A percentile compares a stretch with the other conserved stretches of the same genome.
Conservation (phyloP, 2,888 invertebrate species). For the Drosophila longiperda region DNA sequence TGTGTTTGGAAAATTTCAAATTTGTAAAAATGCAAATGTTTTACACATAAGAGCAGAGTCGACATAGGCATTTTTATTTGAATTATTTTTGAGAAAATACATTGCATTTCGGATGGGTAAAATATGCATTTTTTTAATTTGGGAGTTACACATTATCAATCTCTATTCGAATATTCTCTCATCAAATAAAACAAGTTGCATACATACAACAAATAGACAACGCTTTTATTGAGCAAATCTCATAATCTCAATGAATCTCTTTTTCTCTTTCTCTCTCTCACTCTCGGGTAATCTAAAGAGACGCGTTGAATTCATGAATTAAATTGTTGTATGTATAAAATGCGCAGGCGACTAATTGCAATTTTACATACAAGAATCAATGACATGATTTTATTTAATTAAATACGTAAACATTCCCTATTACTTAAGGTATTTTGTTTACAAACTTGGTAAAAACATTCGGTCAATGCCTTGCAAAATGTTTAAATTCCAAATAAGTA, state of each 20-base stretch:
- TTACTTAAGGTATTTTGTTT: constrained; percentile 12
- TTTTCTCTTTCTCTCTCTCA: background rate
- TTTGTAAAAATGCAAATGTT: background rate
- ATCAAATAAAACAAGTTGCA: background rate
- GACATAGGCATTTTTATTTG: background rate
- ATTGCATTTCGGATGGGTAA: background rate
- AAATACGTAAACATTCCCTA: background rate
- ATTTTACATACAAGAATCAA: constrained; percentile 1
- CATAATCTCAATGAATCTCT: background rate
- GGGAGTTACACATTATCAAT: background rate
- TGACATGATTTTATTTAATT: background rate
- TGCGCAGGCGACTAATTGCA: constrained; percentile 6
- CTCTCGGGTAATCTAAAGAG: too few species aligned
- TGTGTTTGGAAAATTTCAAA: constrained; percentile 8
- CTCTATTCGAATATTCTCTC: background rate
- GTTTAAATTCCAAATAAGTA: constrained; percentile 11
- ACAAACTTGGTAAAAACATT: constrained; percentile 9
- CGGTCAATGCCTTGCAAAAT: constrained; percentile 16
- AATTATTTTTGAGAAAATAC: background rate
- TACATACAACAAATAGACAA: background rate
- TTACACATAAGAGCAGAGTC: background rate
- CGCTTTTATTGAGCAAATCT: background rate
- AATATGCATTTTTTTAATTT: background rate
- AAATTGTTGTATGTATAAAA: background rate
- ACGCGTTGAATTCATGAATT: constrained; percentile 6